Evolutionary conservation across 2,113 vertebrate species (phyloP), one percentile per base, ranked within the genome.

Genomic region (Oostethus manadensis): DNA sequence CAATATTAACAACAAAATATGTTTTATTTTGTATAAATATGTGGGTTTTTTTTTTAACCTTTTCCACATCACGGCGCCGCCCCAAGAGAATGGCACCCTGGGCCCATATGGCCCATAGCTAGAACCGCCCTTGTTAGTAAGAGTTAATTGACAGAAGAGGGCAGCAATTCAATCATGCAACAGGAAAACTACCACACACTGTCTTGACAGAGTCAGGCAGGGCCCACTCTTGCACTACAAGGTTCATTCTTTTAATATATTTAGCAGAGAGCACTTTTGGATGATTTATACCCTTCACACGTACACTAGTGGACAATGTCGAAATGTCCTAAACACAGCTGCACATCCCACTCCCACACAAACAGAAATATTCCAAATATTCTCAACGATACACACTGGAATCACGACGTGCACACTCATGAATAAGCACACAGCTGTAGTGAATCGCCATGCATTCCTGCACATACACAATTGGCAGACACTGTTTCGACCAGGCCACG

Each of bases 271-370:
- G 42, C 61, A 73, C 7, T 61, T 60, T 73, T 73, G 59, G 77
- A 81, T 79, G 74, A 75, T 83, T 80, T 78, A 74, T 78, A 18
- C 33, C 60, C 63, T 68, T 47, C 66, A 74, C 64, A 60, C 70
- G 74, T 68, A 60, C 62, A 60, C 58, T 47, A 73, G 73, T 73
- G 61, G 56, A 75, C 70, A 10, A 61, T 64, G 54, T 61, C 78
- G 74, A 82, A 16, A 4, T 53, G 16, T 74, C 67, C 71, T 58
- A 61, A 81, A 68, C 76, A 49, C 76, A 81, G 78, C 74, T 82
- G 84, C 44, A 83, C 68, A 73, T 77, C 68, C 63, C 40, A 62
- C 56, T 64, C 61, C 11, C 22, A 48, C 56, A 10, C 51, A n/a
- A 21, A 20, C 40, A 23, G 68, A 47, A 23, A 23, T 1, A 56